Percentiles rank a stretch among this genome's conserved stretches.
phyloP scores from a whole-genome alignment of 2,113 vertebrate species.

The Benitochromis conjunctus region DNA sequence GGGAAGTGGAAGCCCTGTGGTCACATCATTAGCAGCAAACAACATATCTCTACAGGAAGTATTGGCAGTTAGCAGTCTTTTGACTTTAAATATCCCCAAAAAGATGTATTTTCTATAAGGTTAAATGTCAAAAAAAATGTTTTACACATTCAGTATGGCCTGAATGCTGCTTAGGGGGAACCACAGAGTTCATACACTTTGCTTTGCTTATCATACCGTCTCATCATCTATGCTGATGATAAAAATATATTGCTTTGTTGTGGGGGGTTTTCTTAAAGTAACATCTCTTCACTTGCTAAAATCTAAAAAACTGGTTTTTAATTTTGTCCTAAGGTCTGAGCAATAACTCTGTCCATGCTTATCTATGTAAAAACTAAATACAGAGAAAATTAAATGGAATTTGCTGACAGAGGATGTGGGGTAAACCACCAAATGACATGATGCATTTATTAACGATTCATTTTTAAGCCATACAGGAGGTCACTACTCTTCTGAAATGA shows the following conservation, averaged over 20 bases:
- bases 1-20: conserved; percentile 12
- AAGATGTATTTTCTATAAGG: background rate
- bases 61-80: background rate
- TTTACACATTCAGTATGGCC: background rate
- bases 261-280: accelerated
- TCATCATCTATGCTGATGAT: background rate
- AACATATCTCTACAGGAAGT: background rate
- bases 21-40: background rate
- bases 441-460: background rate
- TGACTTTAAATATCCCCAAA: background rate
- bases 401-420: background rate
- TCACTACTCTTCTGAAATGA: background rate
- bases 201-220: background rate
- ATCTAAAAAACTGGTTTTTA: background rate
- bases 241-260: background rate
- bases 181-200: background rate
- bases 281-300: accelerated
- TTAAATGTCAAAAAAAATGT: background rate
- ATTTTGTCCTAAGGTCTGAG: background rate
- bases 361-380: accelerated
- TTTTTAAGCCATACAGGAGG: background rate
- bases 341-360: background rate
- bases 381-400: background rate
- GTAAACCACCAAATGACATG: background rate
- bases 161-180: background rate